Evolutionary conservation across 92 coral and sea anemone species (phyloP).

Genomic region (Meandrina meandrites): DNA sequence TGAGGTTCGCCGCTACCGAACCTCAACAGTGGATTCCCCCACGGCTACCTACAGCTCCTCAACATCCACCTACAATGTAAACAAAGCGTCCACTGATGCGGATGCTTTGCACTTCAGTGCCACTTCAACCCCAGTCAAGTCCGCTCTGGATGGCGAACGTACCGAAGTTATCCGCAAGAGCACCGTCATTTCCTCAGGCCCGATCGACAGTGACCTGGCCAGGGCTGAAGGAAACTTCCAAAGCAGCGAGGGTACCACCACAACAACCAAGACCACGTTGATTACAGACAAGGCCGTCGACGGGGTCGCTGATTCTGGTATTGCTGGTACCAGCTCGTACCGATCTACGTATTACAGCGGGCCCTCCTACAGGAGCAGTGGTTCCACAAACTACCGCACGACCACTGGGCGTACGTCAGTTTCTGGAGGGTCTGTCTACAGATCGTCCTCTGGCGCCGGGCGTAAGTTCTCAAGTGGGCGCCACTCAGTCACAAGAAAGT

Average conservation of each 20-base stretch:
- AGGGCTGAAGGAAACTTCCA: conserved; percentile 30
- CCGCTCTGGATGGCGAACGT: neutral
- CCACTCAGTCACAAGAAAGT: conserved; percentile 12
- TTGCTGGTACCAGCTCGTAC: neutral
- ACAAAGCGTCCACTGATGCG: neutral
- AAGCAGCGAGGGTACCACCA: neutral
- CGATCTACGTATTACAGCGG: conserved; percentile 5
- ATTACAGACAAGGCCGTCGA: neutral
- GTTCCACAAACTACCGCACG: conserved; percentile 1
- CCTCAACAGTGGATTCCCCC: neutral
- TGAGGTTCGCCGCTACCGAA: conserved; percentile 33
- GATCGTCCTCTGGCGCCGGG: neutral
- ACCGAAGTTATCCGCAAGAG: neutral
- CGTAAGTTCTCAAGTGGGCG: conserved; percentile 6
- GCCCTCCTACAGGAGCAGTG: neutral
- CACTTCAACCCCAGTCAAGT: conserved; percentile 20
- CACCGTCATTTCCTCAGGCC: neutral
- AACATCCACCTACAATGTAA: neutral
- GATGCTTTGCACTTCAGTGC: conserved; percentile 20
- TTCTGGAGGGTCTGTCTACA: conserved; percentile 6
- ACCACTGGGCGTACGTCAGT: conserved; percentile 7
- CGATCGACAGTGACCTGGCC: conserved; percentile 27
- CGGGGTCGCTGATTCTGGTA: neutral
- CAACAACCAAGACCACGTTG: conserved; percentile 2
- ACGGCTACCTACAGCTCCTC: neutral